Percentiles rank a stretch among this genome's conserved stretches.
phyloP scores from a whole-genome alignment of 2,888 invertebrate species.

The Nomada ferruginata region DNA sequence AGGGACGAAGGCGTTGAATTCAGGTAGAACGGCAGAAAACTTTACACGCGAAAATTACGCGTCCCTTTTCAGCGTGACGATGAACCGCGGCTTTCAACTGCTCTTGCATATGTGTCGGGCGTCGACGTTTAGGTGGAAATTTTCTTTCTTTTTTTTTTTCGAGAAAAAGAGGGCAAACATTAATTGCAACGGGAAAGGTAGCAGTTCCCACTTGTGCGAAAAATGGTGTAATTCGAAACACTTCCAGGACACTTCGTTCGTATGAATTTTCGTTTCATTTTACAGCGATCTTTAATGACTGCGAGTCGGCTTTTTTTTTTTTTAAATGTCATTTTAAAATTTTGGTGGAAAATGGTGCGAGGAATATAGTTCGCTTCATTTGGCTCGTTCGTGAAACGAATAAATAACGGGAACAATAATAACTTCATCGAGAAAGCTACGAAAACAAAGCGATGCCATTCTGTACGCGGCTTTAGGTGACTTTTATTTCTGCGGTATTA shows the following conservation, averaged over 20 bases:
- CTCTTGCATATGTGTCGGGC: conserved; percentile 1
- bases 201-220: background rate
- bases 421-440: conserved; percentile 4
- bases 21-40: conserved; percentile 69
- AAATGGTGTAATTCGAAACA: background rate
- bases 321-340: background rate
- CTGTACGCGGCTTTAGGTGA: background rate
- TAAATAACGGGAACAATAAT: background rate
- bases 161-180: background rate
- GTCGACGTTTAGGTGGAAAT: background rate
- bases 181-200: conserved; percentile 12
- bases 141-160: background rate
- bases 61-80: background rate
- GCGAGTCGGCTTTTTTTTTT: no score
- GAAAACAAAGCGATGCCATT: background rate
- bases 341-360: no score
- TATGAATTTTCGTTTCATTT: background rate
- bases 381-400: background rate
- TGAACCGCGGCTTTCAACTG: background rate
- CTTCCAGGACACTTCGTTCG: conserved; percentile 13
- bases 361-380: no score
- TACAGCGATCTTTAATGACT: background rate
- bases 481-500: background rate
- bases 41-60: conserved; percentile 17
- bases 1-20: conserved; percentile 76